Evolutionary conservation across 2,888 invertebrate species (phyloP).

Genomic region (Cremastinae sp.): DNA sequence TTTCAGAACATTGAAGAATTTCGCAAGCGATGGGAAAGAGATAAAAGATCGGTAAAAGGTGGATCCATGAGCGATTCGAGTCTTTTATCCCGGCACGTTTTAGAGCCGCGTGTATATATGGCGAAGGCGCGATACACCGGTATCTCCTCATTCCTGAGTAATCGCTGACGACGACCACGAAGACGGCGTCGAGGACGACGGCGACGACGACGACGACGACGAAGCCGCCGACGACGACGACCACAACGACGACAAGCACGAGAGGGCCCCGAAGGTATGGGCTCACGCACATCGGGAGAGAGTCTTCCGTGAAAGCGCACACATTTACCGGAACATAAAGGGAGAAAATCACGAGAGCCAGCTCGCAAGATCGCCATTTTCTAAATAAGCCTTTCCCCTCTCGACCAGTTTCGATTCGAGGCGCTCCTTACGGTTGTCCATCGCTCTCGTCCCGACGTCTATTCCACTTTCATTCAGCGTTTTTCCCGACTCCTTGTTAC

Average conservation of each 20-base stretch:
- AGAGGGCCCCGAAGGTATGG: constrained; percentile 72
- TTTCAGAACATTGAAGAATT: no score
- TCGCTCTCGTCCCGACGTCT: constrained; percentile 7
- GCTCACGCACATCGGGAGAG: constrained; percentile 40
- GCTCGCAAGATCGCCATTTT: constrained; percentile 73
- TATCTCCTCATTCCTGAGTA: constrained; percentile 79
- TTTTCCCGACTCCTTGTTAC: no score
- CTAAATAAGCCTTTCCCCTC: constrained; percentile 69
- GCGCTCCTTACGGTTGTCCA: constrained; percentile 44
- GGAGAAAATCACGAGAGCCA: constrained; percentile 39
- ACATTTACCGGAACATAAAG: constrained; percentile 28
- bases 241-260: constrained; percentile 4
- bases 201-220: constrained; percentile 26
- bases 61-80: constrained; percentile 9
- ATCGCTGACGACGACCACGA: constrained; percentile 67
- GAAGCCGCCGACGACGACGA: no score
- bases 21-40: no score
- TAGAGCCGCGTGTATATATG: constrained; percentile 59
- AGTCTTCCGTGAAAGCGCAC: background rate
- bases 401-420: constrained; percentile 65
- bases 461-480: background rate
- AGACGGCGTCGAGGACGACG: no score
- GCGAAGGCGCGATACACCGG: constrained; percentile 76
- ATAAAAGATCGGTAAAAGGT: no score
- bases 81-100: constrained; percentile 44